phyloP scores from a whole-genome alignment of 2,888 invertebrate genomes.

The Tetragnatha montana region DNA sequence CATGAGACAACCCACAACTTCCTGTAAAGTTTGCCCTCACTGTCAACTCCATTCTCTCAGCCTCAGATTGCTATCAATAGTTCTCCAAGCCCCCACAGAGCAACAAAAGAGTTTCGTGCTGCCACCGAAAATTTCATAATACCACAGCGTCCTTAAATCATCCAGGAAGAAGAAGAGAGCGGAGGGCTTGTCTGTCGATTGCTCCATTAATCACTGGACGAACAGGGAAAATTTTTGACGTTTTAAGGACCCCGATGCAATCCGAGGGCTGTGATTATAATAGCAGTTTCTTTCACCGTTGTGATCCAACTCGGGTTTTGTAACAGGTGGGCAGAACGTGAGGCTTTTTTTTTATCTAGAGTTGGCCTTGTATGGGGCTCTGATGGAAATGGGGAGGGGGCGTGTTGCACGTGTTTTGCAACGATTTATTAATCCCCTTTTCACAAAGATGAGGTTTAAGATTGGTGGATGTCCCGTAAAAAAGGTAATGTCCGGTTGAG shows the following conservation, averaged over 20 bases:
- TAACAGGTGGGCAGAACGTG: too few relatives aligned
- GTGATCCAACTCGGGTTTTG: too few relatives aligned
- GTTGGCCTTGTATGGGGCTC: too few relatives aligned
- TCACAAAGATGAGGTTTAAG: too few relatives aligned
- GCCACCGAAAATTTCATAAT: background rate
- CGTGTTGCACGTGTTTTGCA: too few relatives aligned
- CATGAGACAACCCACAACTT: background rate
- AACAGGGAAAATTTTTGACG: background rate
- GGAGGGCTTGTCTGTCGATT: background rate
- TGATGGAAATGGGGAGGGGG: too few relatives aligned
- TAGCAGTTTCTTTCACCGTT: too few relatives aligned
- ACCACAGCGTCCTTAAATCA: background rate
- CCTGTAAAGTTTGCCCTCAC: background rate
- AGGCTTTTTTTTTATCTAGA: too few relatives aligned
- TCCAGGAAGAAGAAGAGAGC: background rate
- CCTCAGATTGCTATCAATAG: background rate
- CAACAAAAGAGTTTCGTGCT: background rate
- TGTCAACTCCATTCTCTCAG: background rate
- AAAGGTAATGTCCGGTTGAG: too few relatives aligned
- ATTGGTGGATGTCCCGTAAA: too few relatives aligned
- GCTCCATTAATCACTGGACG: background rate
- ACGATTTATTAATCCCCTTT: too few relatives aligned
- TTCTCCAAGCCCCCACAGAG: background rate
- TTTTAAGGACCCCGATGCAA: background rate
- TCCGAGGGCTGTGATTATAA: too few relatives aligned